These are phyloP conservation scores for Drosophila kikkawai DNA, from an alignment of 1,140 invertebrate species.

Conservation along the genomic window DNA sequence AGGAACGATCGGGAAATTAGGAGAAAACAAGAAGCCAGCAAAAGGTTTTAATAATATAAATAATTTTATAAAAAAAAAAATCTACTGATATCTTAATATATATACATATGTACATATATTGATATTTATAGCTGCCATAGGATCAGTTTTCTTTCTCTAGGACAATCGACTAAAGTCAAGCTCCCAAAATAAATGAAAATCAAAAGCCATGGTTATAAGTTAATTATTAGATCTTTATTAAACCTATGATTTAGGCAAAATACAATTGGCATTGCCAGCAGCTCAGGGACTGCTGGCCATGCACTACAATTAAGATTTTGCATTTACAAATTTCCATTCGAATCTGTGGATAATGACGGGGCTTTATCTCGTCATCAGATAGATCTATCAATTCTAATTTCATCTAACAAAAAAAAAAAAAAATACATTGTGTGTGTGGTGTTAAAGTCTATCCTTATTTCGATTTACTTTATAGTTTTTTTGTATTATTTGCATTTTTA, in stretches of 20 bases:
- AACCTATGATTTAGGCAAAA: conserved; percentile 69
- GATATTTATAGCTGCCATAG: too few relatives aligned
- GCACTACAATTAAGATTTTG: conserved; percentile 15
- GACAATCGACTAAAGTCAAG: background rate
- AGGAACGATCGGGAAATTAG: too few relatives aligned
- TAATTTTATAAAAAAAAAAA: too few relatives aligned
- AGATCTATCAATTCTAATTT: conserved; percentile 35
- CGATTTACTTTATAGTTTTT: background rate
- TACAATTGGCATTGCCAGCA: conserved; percentile 53
- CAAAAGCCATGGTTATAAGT: conserved; percentile 21
- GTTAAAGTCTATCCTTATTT: conserved; percentile 32
- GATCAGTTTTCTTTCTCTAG: too few relatives aligned
- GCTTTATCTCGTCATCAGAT: conserved; percentile 2
- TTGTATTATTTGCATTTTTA: conserved; percentile 10
- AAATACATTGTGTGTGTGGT: conserved; percentile 2
- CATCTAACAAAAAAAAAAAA: conserved; percentile 45
- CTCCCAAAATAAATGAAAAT: background rate
- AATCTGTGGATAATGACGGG: conserved; percentile 11
- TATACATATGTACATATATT: too few relatives aligned
- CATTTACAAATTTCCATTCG: conserved; percentile 44
- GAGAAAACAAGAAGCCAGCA: too few relatives aligned
- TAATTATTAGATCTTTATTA: conserved; percentile 75
- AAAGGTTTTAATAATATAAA: too few relatives aligned
- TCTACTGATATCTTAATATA: too few relatives aligned
- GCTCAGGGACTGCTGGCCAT: conserved; percentile 36